A percentile compares a stretch with the other conserved stretches of the same genome.
phyloP scores from a whole-genome alignment of 2,888 invertebrate genomes.

The Melitaea athalia region DNA sequence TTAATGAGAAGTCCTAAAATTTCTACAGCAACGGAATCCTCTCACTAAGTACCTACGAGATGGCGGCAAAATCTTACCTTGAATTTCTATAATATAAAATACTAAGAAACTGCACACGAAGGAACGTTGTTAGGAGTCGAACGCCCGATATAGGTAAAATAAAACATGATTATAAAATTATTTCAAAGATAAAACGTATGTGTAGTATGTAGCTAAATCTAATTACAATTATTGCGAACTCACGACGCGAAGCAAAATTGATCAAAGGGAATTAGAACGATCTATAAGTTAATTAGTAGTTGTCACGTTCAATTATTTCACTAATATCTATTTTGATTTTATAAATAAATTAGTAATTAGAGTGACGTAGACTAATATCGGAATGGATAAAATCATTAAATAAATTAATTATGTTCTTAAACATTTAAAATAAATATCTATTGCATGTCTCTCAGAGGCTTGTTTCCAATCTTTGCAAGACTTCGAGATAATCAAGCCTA shows the following conservation, averaged over 20 bases:
- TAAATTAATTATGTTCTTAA: no score
- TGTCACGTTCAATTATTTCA: not conserved
- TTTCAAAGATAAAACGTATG: no score
- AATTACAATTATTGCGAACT: not conserved
- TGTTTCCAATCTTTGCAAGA: slow-evolving; percentile 19
- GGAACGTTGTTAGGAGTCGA: no score
- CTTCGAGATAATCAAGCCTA: slow-evolving; percentile 21
- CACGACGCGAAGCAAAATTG: not conserved
- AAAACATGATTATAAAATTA: no score
- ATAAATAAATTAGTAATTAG: not conserved
- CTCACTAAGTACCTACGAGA: no score
- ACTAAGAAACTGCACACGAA: no score
- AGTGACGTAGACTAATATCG: not conserved
- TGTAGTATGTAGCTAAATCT: not conserved
- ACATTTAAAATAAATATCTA: no score
- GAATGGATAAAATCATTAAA: not conserved
- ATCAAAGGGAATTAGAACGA: not conserved
- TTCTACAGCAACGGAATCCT: no score
- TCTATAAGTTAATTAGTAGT: slow-evolving; percentile 3
- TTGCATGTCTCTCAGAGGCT: slow-evolving; percentile 21
- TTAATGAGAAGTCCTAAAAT: no score
- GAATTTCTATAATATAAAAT: no score
- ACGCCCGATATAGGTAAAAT: no score
- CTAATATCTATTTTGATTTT: not conserved
- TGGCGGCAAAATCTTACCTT: no score